Conservation (phyloP, 2,888 invertebrate genomes). For the Andrena hattorfiana region DNA sequence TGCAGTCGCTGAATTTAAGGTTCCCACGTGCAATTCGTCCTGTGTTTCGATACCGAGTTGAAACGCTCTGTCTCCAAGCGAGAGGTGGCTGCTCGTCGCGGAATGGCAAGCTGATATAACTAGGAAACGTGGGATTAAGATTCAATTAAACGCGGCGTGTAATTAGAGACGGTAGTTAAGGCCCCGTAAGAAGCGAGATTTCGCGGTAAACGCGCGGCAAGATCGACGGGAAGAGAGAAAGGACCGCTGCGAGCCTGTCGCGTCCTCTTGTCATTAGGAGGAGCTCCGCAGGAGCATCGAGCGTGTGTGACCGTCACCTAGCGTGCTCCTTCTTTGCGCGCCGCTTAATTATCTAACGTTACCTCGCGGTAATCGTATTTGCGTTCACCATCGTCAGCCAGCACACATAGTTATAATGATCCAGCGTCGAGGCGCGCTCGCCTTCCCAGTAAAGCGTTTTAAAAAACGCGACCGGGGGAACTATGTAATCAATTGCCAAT, state of each 20-base stretch:
- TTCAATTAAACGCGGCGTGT: conserved; percentile 39
- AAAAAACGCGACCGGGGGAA: too few species aligned
- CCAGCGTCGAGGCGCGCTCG: neutral
- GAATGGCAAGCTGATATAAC: conserved; percentile 2
- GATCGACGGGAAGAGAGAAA: neutral
- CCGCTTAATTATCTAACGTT: conserved; percentile 56
- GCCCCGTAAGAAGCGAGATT: conserved; percentile 7
- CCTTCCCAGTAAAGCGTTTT: conserved; percentile 5
- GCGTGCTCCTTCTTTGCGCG: conserved; percentile 22
- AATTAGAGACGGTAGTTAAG: conserved; percentile 26
- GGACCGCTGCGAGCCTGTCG: neutral
- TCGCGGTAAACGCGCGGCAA: conserved; percentile 2
- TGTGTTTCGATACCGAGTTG: too few species aligned
- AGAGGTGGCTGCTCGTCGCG: neutral
- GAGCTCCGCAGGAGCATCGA: conserved; percentile 19
- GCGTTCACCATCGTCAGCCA: conserved; percentile 32
- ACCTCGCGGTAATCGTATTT: conserved; percentile 46
- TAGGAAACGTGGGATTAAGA: conserved; percentile 44
- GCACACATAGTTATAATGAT: conserved; percentile 30
- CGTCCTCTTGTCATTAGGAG: conserved; percentile 19
- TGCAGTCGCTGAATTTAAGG: too few species aligned
- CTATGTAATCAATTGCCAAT: too few species aligned
- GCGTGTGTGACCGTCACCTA: conserved; percentile 26
- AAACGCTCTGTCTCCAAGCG: too few species aligned
- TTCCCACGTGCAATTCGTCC: conserved; percentile 1